Conservation (phyloP, 2,888 invertebrate species). For the Caenorhabditis sp. region DNA sequence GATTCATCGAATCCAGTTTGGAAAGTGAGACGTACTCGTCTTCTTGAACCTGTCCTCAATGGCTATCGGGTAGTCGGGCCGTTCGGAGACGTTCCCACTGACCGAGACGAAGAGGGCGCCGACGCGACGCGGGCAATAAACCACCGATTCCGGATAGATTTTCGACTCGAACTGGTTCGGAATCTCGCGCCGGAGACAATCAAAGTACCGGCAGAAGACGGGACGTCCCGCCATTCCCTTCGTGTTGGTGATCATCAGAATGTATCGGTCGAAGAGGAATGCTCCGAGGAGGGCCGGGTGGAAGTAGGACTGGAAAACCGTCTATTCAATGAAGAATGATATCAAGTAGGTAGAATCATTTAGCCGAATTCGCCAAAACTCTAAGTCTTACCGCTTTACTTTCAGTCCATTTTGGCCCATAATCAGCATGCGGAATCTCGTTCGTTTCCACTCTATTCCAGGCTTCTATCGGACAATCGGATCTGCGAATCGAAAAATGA, state of each 20-base stretch:
- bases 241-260: slow-evolving; percentile 13
- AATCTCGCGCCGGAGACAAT: slow-evolving; percentile 38
- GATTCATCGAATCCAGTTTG: too few relatives aligned
- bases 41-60: slow-evolving; percentile 11
- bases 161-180: slow-evolving; percentile 36
- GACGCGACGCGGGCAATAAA: slow-evolving; percentile 34
- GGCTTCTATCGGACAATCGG: slow-evolving; percentile 7
- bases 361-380: too few relatives aligned
- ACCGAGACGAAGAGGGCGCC: slow-evolving; percentile 30
- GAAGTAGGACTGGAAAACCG: slow-evolving; percentile 1
- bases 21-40: background rate
- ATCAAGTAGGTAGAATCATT: too few relatives aligned
- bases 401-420: background rate
- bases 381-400: background rate
- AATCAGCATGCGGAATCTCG: slow-evolving; percentile 3
- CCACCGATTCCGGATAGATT: slow-evolving; percentile 41
- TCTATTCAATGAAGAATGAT: background rate
- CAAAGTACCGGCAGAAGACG: slow-evolving; percentile 38
- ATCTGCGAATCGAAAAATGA: slow-evolving; percentile 11
- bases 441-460: slow-evolving; percentile 20
- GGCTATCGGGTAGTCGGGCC: slow-evolving; percentile 16
- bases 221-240: slow-evolving; percentile 17
- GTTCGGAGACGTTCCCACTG: slow-evolving; percentile 19
- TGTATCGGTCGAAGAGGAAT: slow-evolving; percentile 18
- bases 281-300: slow-evolving; percentile 1